These are phyloP conservation scores for Porites lobata DNA, from an alignment of 92 coral and sea anemone genomes.

Conservation along the genomic window DNA sequence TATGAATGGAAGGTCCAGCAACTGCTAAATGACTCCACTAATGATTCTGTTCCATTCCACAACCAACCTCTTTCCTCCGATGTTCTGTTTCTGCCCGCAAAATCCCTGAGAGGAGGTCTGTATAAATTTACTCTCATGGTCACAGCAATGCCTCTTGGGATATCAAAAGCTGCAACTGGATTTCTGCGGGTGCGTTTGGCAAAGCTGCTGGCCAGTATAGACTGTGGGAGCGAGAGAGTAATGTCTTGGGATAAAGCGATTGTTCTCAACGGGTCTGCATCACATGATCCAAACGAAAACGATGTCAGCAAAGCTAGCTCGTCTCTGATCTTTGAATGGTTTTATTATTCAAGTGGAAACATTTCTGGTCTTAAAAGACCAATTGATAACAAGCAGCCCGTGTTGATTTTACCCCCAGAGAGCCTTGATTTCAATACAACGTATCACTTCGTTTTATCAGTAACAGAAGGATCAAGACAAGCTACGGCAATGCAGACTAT, in stretches of 20 bases:
- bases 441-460: constrained; percentile 73
- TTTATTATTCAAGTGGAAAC: constrained; percentile 45
- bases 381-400: constrained; percentile 51
- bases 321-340: constrained; percentile 78
- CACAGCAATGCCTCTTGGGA: constrained; percentile 62
- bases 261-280: constrained; percentile 72
- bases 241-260: constrained; percentile 71
- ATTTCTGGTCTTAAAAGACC: constrained; percentile 59
- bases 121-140: constrained; percentile 78
- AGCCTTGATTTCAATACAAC: constrained; percentile 44
- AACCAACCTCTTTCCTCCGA: constrained; percentile 29
- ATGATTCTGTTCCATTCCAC: neutral
- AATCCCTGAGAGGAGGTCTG: constrained; percentile 69
- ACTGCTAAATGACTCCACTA: constrained; percentile 10
- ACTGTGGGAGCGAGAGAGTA: constrained; percentile 82
- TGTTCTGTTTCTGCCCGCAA: constrained; percentile 66
- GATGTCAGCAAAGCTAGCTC: constrained; percentile 3
- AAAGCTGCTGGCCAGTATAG: constrained; percentile 72
- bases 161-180: constrained; percentile 57
- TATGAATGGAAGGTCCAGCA: constrained; percentile 64
- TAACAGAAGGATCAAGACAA: constrained; percentile 53
- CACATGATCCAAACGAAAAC: constrained; percentile 77
- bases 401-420: constrained; percentile 61
- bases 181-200: constrained; percentile 76
- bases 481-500: constrained; percentile 77